Evolutionary conservation across 2,888 invertebrate genomes (phyloP).

Genomic region (Calameuta idolon): DNA sequence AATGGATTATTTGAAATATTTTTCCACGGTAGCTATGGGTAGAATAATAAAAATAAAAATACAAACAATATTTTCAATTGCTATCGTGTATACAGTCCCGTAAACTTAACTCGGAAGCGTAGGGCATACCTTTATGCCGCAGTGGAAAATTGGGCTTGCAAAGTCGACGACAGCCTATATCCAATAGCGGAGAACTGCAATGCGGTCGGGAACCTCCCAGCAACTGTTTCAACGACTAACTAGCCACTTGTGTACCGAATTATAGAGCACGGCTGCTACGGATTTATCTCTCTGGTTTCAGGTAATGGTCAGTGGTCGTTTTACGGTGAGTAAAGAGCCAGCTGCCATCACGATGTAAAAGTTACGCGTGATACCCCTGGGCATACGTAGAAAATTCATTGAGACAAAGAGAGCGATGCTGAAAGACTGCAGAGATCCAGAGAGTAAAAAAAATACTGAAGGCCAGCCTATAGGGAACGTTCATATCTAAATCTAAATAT

Average conservation of each 20-base stretch:
- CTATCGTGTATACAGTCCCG: background rate
- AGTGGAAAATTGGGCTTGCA: background rate
- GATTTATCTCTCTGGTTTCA: background rate
- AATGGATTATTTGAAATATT: no score
- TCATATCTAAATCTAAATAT: background rate
- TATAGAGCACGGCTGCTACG: background rate
- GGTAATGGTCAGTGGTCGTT: background rate
- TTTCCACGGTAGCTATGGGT: background rate
- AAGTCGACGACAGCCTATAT: background rate
- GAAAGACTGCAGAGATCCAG: background rate
- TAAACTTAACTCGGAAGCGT: background rate
- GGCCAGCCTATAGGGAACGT: background rate
- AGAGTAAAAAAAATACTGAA: background rate
- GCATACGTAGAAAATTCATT: background rate
- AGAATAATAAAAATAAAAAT: background rate
- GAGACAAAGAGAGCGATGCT: background rate
- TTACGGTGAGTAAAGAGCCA: background rate
- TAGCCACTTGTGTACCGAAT: background rate
- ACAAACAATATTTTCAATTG: background rate
- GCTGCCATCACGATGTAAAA: background rate
- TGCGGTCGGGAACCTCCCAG: background rate
- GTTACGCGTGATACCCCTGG: background rate
- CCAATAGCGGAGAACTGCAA: background rate
- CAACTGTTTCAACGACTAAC: background rate
- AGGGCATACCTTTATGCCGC: background rate